Conservation (phyloP, 2,888 invertebrate species). For the Diaphora mendica region DNA sequence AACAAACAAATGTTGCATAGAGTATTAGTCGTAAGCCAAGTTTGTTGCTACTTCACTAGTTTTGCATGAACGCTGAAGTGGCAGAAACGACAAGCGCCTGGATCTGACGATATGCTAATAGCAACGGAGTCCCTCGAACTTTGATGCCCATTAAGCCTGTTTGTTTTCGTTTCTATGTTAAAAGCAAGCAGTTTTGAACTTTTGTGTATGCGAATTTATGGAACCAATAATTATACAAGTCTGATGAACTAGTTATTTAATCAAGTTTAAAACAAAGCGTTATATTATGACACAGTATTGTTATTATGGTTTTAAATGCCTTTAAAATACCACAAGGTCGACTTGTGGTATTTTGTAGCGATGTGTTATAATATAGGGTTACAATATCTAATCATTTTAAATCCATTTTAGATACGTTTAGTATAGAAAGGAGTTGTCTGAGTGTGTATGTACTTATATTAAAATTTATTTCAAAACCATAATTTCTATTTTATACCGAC, state of each 20-base stretch:
- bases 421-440: too few species aligned
- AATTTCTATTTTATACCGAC: neutral
- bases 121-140: slow-evolving; percentile 14
- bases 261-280: neutral
- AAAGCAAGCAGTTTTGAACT: neutral
- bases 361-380: neutral
- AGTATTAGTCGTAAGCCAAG: slow-evolving; percentile 26
- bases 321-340: too few species aligned
- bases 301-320: too few species aligned
- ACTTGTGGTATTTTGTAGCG: too few species aligned
- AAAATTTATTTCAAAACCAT: neutral
- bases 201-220: neutral
- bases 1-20: slow-evolving; percentile 20
- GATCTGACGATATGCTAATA: slow-evolving; percentile 44
- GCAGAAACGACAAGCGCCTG: slow-evolving; percentile 24
- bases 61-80: slow-evolving; percentile 31
- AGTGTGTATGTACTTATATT: neutral
- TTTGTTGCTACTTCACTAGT: slow-evolving; percentile 35
- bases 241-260: neutral
- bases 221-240: neutral
- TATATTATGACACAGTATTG: neutral
- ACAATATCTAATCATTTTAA: neutral
- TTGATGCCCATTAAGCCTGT: neutral
- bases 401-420: too few species aligned
- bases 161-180: neutral